Evolutionary conservation across 1,140 invertebrate species (phyloP), one percentile per base, ranked within the genome.

Genomic region (Tribolium madens): DNA sequence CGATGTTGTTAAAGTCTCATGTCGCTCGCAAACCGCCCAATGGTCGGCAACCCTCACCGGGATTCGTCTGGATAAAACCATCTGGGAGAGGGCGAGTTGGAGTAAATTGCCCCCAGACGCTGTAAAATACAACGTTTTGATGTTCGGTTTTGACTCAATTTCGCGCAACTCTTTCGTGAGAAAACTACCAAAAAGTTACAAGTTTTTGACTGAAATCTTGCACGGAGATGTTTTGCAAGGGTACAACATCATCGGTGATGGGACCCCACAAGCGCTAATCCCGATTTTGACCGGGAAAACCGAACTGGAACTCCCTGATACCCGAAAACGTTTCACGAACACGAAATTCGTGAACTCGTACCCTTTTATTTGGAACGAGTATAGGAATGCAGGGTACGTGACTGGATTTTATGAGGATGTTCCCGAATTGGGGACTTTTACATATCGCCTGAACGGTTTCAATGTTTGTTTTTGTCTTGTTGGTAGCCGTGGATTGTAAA

Each of bases 71-170:
- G 87, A 90, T 79, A 86, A 87, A 18, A 80, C 85, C 5, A 79
- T 87, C 0, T 85, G 85, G 42, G 83, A 87, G 9, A 82, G 86
- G 46, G 84, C 83, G 10, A 87, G 85, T 7, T 91, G 90, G 89
- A 83, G 88, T 7, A 85, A 87, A 21, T 84, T 91, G 5, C 87
- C 89, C 0, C 33, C 85, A 4, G 85, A 88, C 46, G 86, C 86
- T 0, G 78, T 91, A 0, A 88, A 89, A 64, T 79, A 94, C 4
- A 97, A 96, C 83, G 92, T 98, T 0, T 84, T 97, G 0, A 96
- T 98, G 88, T 92, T 97, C 75, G 96, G 95, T 0, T 95, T 97
- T 84, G 97, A 98, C 86, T 98, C 97, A 0, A 85, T 97, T 0
- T 97, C 96, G 0, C 88, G 93, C 46, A 94, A 96, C 85, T 93